Evolutionary conservation across 2,888 invertebrate species (phyloP), one percentile per base, ranked within the genome.

Genomic region (Colostygia pectinataria): DNA sequence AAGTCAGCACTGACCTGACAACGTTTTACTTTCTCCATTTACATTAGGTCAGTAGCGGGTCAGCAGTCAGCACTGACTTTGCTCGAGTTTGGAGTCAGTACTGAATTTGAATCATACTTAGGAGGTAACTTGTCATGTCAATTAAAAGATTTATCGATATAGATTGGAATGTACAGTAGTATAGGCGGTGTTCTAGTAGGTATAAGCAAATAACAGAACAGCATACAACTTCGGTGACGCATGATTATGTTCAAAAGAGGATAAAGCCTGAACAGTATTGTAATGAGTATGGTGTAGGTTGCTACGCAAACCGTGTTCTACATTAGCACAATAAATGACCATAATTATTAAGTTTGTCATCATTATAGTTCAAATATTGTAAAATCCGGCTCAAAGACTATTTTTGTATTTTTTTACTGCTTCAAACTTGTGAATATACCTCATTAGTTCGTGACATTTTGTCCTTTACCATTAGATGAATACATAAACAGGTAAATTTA

Each of bases 361-460:
- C 33, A 34, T 12, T 20, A 15, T 6, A 9, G 15, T 6, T 14
- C 14, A 7, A 3, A n/a, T n/a, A 28, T 24, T n/a, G 33, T 33
- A 34, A 28, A 46, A 34, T 29, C 33, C 39, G 47, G 14, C 10
- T 40, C 14, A 9, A 29, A 28, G 24, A n/a, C 28, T 18, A 24
- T 29, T 23, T 24, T 34, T 36, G 8, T 20, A n/a, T 40, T 47
- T 40, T 33, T 34, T 10, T 23, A 5, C 23, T 5, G 12, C 25
- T 33, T 18, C 23, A 9, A 31, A 39, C 24, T 31, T 4, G n/a
- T n/a, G 20, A 5, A 6, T 3, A 4, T 15, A 15, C 15, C 15
- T 40, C 39, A 47, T 34, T 38, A 39, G 23, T 40, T 46, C 28
- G 7, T 24, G 14, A 24, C 40, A 24, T 47, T 34, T 28, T 8